Evolutionary conservation across 2,113 vertebrate genomes (phyloP).

Genomic region (Paradisaea rubra): DNA sequence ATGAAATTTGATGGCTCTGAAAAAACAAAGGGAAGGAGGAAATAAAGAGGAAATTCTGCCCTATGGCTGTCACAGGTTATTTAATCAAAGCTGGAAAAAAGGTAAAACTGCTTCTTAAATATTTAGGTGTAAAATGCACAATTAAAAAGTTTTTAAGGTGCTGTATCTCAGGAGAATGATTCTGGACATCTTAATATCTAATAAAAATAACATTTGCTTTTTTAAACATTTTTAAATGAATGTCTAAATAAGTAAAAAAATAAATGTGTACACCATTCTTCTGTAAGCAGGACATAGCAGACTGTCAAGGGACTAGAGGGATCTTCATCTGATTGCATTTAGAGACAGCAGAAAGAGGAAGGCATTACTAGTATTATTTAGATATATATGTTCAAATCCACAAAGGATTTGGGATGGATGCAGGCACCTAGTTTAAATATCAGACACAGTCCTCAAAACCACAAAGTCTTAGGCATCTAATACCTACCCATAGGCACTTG

Average conservation of each 20-base stretch:
- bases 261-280: accelerated
- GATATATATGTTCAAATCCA: neutral
- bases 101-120: neutral
- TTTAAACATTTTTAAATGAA: neutral
- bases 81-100: neutral
- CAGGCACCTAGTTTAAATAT: neutral
- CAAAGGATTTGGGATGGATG: neutral
- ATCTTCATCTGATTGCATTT: neutral
- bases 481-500: neutral
- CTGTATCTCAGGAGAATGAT: neutral
- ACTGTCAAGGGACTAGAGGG: neutral
- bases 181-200: neutral
- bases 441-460: neutral
- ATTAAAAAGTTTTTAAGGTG: neutral
- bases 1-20: neutral
- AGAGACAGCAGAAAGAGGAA: neutral
- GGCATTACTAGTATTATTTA: neutral
- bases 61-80: neutral
- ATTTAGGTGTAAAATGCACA: neutral
- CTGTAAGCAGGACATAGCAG: neutral
- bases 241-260: neutral
- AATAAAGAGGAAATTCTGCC: neutral
- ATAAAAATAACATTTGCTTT: accelerated
- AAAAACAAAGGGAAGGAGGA: neutral
- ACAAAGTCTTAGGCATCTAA: neutral